Base-by-base conservation (phyloP, 2,888 invertebrate genomes). In the Spilarctia lutea region DNA sequence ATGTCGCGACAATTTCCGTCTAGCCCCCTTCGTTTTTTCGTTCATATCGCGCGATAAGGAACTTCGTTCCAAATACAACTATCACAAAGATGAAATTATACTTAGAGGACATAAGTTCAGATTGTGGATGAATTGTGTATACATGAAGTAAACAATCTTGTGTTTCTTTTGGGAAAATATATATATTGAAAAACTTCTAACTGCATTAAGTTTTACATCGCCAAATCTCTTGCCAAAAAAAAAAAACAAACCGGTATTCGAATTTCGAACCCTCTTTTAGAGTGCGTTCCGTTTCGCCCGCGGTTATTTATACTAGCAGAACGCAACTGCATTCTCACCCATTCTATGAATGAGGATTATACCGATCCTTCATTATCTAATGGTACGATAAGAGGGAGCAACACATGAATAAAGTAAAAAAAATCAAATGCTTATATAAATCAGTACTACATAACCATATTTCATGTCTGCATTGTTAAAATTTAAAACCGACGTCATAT, bases 351-450 rank as follows among this genome's bases (percentile, higher is more conserved):
- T 80, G 76, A 78, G 93, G 93, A 93, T 93, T 94, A 94, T 88
- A 83, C 81, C 89, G 89, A 92, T 91, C 90, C 88, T 92, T 93
- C 92, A 94, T 94, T 94, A 93, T 87, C 87, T 92, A 93, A 81
- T 84, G 77, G 83, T 20, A 80, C 70, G 77, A 75, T 79, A 24
- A n/a, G 90, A 91, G 89, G 91, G 88, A 88, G 81, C 80, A 80
- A 78, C 73, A 75, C 80, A 77, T 78, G 80, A 84, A n/a, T n/a
- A n/a, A n/a, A n/a, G n/a, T n/a, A n/a, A 16, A 20, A 48, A 48
- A 18, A 20, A 48, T 20, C 48, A 48, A 45, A 1, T 20, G 48
- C 16, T 48, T 0, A 20, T 6, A 6, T 48, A 48, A 0, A 6
- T 11, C 45, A 16, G 45, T 45, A 39, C 10, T 45, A 45, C 3